These are phyloP conservation scores for Sitodiplosis mosellana DNA, from an alignment of 1,140 invertebrate species.

Conservation along the genomic window DNA sequence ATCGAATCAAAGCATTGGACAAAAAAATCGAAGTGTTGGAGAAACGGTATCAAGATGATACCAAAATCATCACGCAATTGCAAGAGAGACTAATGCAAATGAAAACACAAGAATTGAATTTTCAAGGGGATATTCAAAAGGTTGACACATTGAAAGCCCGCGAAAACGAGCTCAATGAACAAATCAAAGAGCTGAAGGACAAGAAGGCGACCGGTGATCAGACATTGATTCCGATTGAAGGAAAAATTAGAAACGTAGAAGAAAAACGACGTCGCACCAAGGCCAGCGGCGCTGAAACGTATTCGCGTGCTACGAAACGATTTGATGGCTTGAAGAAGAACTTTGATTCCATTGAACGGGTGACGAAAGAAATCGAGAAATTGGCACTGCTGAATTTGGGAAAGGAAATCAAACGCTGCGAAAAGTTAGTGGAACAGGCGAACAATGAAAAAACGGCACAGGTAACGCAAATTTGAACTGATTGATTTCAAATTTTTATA, in stretches of 20 bases:
- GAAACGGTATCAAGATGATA: constrained; percentile 31
- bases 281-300: too few relatives aligned
- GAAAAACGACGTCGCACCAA: too few relatives aligned
- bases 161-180: constrained; percentile 7
- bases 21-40: constrained; percentile 29
- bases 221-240: too few relatives aligned
- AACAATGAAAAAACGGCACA: neutral
- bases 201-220: too few relatives aligned
- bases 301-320: too few relatives aligned
- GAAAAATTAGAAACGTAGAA: too few relatives aligned
- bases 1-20: constrained; percentile 13
- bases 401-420: neutral
- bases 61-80: constrained; percentile 18
- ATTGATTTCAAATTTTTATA: too few relatives aligned
- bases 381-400: neutral
- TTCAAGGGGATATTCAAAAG: constrained; percentile 24
- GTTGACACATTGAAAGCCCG: constrained; percentile 20
- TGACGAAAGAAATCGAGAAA: neutral
- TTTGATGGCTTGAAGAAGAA: too few relatives aligned
- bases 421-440: neutral
- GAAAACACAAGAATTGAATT: constrained; percentile 16
- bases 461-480: neutral
- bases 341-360: too few relatives aligned
- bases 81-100: constrained; percentile 12
- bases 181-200: constrained; percentile 19